phyloP scores from a whole-genome alignment of 2,113 vertebrate genomes.

The Aspiorhynchus laticeps region DNA sequence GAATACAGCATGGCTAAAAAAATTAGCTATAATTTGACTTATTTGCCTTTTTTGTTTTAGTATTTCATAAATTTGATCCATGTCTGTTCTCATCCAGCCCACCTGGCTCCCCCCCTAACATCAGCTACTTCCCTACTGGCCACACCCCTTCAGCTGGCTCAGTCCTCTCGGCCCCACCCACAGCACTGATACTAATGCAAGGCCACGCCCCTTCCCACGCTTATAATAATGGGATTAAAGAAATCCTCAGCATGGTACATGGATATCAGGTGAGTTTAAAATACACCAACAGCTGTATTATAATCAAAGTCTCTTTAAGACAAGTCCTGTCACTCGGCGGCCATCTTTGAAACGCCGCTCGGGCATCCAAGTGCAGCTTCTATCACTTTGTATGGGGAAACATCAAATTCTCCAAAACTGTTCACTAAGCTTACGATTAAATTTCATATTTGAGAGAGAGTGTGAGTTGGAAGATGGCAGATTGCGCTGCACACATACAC shows the following conservation, averaged over 20 bases:
- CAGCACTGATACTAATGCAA: slow-evolving; percentile 71
- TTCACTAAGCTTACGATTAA: no score
- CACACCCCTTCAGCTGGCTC: slow-evolving; percentile 65
- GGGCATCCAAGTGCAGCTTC: no score
- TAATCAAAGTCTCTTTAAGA: no score
- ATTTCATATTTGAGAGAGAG: no score
- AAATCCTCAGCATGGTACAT: slow-evolving; percentile 84
- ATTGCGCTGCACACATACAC: no score
- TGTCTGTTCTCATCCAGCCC: slow-evolving; percentile 72
- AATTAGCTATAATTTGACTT: neutral
- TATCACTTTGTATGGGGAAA: no score
- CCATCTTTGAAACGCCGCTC: no score
- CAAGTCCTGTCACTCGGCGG: no score
- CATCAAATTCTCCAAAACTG: no score
- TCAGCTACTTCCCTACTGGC: slow-evolving; percentile 79
- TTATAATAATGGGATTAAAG: slow-evolving; percentile 81
- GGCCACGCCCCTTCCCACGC: slow-evolving; percentile 72
- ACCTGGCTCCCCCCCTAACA: slow-evolving; percentile 82
- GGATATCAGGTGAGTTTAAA: slow-evolving; percentile 82
- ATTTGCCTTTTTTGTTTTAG: neutral
- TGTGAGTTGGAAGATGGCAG: no score
- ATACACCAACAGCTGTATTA: neutral
- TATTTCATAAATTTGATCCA: neutral
- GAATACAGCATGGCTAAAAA: neutral
- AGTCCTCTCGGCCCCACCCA: slow-evolving; percentile 65